Evolutionary conservation across 1,140 invertebrate species (phyloP).

Genomic region (Nylanderia fulva): DNA sequence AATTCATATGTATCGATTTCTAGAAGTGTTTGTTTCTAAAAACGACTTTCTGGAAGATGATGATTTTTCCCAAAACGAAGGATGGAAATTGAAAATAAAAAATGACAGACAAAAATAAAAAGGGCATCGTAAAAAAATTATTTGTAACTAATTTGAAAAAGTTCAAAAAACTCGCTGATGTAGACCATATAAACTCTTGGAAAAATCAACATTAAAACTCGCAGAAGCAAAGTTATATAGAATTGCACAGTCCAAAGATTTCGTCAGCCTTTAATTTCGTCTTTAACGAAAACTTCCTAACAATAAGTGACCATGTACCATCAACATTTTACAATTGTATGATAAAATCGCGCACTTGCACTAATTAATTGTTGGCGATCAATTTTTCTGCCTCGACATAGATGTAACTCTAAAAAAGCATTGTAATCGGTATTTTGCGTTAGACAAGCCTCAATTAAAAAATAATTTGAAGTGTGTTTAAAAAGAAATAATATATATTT

Average conservation of each 20-base stretch:
- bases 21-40: background rate
- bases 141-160: conserved; percentile 81
- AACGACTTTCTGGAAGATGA: background rate
- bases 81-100: background rate
- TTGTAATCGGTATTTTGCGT: background rate
- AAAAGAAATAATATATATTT: background rate
- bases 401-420: background rate
- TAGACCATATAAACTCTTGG: conserved; percentile 78
- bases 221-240: conserved; percentile 74
- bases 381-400: background rate
- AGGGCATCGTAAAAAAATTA: conserved; percentile 80
- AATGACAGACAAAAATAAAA: conserved; percentile 47
- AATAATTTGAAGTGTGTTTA: background rate
- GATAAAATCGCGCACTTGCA: background rate
- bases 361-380: background rate
- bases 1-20: background rate
- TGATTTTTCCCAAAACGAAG: conserved; percentile 44
- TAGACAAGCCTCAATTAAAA: background rate
- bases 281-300: conserved; percentile 32
- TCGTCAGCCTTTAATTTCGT: conserved; percentile 79
- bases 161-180: conserved; percentile 79
- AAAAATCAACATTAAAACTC: conserved; percentile 81
- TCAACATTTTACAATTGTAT: background rate
- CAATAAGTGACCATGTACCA: conserved; percentile 21
- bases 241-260: conserved; percentile 78